Evolutionary conservation across 2,113 vertebrate species (phyloP).

Genomic region (Bambusicola thoracicus): DNA sequence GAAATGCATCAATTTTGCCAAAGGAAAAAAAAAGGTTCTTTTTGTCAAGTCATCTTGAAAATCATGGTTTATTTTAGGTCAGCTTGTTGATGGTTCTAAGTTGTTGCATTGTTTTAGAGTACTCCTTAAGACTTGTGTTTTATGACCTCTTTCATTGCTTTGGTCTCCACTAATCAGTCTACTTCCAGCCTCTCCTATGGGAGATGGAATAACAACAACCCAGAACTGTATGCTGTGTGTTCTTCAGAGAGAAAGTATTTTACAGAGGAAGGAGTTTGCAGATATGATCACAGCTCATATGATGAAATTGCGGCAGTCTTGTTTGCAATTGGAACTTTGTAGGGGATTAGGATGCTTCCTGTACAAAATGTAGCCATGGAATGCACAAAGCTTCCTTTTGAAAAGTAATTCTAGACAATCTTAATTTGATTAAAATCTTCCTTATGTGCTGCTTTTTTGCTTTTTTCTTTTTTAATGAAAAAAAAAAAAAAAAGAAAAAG

Average conservation of each 20-base stretch:
- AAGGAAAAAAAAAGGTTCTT: background rate
- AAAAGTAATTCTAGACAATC: background rate
- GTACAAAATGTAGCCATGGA: background rate
- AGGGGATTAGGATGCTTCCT: background rate
- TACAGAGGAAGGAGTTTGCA: background rate
- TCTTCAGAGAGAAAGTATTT: background rate
- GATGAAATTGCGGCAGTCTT: background rate
- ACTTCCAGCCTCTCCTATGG: background rate
- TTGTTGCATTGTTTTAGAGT: background rate
- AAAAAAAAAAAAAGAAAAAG: background rate
- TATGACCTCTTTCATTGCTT: background rate
- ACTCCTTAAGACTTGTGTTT: background rate
- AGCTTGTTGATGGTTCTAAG: background rate
- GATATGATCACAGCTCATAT: background rate
- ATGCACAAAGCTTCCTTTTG: background rate
- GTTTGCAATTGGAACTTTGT: background rate
- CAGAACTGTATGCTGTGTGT: background rate
- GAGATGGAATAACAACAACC: background rate
- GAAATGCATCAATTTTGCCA: conserved; percentile 39
- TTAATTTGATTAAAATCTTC: background rate
- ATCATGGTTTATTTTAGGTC: conserved; percentile 58
- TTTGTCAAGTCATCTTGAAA: conserved; percentile 57
- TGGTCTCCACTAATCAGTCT: background rate
- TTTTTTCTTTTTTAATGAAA: background rate
- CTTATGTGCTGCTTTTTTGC: background rate